Evolutionary conservation across 2,797 vertebrate genomes (phyloP).

Genomic region (Melanotaenia pygmaea): DNA sequence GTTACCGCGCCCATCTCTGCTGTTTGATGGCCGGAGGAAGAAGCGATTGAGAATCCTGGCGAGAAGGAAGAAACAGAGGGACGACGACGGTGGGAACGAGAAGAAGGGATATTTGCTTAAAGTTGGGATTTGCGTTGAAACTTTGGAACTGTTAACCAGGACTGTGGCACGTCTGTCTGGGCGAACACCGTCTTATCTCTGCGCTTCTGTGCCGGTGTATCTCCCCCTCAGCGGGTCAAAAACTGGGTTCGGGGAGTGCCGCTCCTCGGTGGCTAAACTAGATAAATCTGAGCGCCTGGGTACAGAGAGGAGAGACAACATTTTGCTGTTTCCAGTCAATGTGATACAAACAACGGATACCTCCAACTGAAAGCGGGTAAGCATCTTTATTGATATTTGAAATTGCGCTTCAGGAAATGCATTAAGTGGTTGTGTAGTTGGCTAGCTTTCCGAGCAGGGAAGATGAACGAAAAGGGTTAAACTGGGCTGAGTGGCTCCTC

Average conservation of each 20-base stretch:
- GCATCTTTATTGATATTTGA: conserved; percentile 32
- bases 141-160: conserved; percentile 48
- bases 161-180: conserved; percentile 62
- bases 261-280: conserved; percentile 81
- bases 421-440: conserved; percentile 35
- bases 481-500: conserved; percentile 70
- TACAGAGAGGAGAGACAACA: conserved; percentile 74
- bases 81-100: conserved; percentile 76
- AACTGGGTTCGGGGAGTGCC: conserved; percentile 87
- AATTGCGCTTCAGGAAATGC: conserved; percentile 51
- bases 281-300: conserved; percentile 76
- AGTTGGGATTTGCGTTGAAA: conserved; percentile 59
- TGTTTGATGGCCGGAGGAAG: conserved; percentile 88
- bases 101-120: conserved; percentile 66
- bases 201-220: conserved; percentile 81
- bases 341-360: conserved; percentile 82
- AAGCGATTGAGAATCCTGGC: conserved; percentile 80
- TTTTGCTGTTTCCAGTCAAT: conserved; percentile 82
- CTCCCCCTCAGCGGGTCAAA: conserved; percentile 79
- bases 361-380: conserved; percentile 84
- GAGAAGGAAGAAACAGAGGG: conserved; percentile 77
- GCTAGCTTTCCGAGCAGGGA: conserved; percentile 44
- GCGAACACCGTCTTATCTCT: conserved; percentile 73
- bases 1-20: conserved; percentile 90
- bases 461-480: conserved; percentile 71